Percentiles rank a stretch among this genome's conserved stretches.
Conservation (phyloP, 2,113 vertebrate genomes). For the Nesoenas mayeri region DNA sequence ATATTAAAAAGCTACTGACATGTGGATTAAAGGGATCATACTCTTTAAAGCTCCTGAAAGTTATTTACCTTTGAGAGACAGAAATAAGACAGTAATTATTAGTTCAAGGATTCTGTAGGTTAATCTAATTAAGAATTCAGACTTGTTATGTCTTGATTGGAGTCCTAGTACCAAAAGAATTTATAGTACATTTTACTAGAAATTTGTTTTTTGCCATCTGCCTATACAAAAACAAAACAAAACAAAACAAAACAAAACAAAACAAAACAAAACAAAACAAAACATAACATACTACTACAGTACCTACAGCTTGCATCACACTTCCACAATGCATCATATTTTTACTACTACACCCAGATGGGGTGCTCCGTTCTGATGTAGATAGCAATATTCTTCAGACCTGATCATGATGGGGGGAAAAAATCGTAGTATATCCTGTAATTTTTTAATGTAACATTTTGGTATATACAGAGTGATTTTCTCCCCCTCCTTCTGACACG, state of each 20-base stretch:
- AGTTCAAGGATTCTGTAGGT: neutral
- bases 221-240: neutral
- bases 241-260: neutral
- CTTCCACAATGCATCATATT: neutral
- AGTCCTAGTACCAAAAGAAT: constrained; percentile 16
- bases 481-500: neutral
- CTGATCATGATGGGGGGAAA: neutral
- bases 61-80: neutral
- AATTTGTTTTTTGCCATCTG: constrained; percentile 19
- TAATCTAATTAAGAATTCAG: constrained; percentile 36
- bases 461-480: neutral
- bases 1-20: neutral
- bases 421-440: neutral
- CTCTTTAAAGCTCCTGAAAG: neutral
- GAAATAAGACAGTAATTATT: constrained; percentile 15
- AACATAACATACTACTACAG: neutral
- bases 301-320: neutral
- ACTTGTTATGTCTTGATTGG: constrained; percentile 2
- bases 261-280: neutral
- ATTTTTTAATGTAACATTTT: neutral
- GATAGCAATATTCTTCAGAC: neutral
- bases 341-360: constrained; percentile 8
- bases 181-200: constrained; percentile 9
- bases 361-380: neutral
- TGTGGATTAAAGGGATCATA: neutral